Evolutionary conservation across 2,113 vertebrate genomes (phyloP).

Genomic region (Gambusia holbrooki): DNA sequence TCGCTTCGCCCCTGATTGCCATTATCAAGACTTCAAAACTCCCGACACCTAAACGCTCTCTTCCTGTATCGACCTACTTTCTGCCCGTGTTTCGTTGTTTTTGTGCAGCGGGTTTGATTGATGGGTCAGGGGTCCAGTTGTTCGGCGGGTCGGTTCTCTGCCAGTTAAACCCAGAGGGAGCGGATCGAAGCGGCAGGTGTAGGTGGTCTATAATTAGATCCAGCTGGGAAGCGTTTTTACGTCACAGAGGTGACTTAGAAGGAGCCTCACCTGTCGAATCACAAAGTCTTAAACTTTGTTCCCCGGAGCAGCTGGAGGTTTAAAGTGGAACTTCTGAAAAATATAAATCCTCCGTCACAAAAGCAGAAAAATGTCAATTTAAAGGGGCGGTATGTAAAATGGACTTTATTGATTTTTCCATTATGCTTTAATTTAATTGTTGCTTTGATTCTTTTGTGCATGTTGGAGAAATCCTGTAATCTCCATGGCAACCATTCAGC

Average conservation of each 20-base stretch:
- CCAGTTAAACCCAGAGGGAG: constrained; percentile 19
- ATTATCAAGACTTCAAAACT: constrained; percentile 15
- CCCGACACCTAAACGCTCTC: constrained; percentile 4
- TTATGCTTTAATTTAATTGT: no score
- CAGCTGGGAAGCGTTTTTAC: constrained; percentile 20
- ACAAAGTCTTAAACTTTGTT: not conserved
- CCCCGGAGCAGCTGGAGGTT: not conserved
- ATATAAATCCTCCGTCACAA: not conserved
- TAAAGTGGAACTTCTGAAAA: not conserved
- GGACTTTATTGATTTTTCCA: no score
- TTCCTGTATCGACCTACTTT: constrained; percentile 1
- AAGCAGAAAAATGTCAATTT: not conserved
- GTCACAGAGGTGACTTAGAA: no score
- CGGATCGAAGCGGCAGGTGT: constrained; percentile 5
- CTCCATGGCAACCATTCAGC: no score
- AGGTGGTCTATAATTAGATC: constrained; percentile 20
- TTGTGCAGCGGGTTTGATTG: constrained; percentile 23
- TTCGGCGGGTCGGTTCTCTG: not conserved
- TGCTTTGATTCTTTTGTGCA: no score
- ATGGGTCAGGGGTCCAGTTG: constrained; percentile 18
- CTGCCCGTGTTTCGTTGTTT: accelerated
- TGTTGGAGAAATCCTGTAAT: no score
- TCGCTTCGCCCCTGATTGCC: constrained; percentile 7
- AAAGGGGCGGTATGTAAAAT: no score
- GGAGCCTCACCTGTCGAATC: not conserved